Evolutionary conservation across 2,888 invertebrate genomes (phyloP).

Genomic region (Eutolmus rufibarbis): DNA sequence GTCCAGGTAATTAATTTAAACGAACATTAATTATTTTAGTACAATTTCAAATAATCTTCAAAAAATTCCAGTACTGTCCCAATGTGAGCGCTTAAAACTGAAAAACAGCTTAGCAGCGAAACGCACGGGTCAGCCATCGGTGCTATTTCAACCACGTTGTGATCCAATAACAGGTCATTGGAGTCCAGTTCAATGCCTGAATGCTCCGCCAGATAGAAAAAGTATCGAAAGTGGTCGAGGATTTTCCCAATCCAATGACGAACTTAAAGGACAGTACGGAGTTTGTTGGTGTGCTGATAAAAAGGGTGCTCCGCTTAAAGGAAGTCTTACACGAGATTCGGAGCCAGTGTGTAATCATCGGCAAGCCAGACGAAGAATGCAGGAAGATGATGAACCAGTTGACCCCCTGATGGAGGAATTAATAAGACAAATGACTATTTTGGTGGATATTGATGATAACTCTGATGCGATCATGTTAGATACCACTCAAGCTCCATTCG

Average conservation of each 20-base stretch:
- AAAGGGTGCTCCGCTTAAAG: slow-evolving; percentile 81
- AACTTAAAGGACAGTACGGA: slow-evolving; percentile 63
- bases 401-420: slow-evolving; percentile 74
- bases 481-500: neutral
- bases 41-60: neutral
- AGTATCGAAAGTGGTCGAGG: slow-evolving; percentile 49
- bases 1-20: slow-evolving; percentile 69
- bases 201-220: slow-evolving; percentile 58
- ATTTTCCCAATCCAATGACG: slow-evolving; percentile 48
- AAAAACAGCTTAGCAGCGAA: slow-evolving; percentile 78
- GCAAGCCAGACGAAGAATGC: slow-evolving; percentile 72
- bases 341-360: slow-evolving; percentile 82
- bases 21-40: neutral
- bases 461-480: slow-evolving; percentile 34
- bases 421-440: slow-evolving; percentile 71
- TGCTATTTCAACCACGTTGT: slow-evolving; percentile 77
- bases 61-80: slow-evolving; percentile 70
- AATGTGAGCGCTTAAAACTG: slow-evolving; percentile 80
- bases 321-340: slow-evolving; percentile 77
- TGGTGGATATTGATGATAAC: slow-evolving; percentile 60
- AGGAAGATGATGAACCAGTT: slow-evolving; percentile 58
- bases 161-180: slow-evolving; percentile 76
- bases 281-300: slow-evolving; percentile 89
- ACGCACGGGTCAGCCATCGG: slow-evolving; percentile 65
- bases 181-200: slow-evolving; percentile 83